Base-by-base conservation (phyloP, 2,797 vertebrate genomes). In the Melanotaenia maccullochi region DNA sequence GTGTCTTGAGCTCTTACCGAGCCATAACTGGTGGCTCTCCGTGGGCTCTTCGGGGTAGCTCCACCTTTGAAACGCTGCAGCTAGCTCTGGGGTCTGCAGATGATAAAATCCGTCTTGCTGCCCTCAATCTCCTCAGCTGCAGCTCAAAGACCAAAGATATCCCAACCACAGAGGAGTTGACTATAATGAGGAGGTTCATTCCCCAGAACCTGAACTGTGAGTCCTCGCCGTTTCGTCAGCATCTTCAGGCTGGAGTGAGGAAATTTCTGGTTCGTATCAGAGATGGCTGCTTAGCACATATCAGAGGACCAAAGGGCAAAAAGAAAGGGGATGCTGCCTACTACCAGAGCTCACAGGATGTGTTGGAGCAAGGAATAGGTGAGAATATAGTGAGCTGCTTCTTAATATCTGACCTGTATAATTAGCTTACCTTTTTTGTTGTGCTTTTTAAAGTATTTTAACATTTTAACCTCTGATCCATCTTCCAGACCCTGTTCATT, bases 201-300 rank as follows among this genome's bases (percentile, higher is more conserved):
- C 95, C 94, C 14, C 92, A 95, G 73, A 98, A 96, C 90, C 90
- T 98, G 13, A 97, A 95, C 79, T 94, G 94, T 0, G 94, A 96
- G 72, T 96, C 95, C 0, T 96, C 97, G 0, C 91, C 95, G 0
- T 97, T 97, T 75, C 96, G 97, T 33, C 97, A 98, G 76, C 95
- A 96, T 75, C 93, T 97, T 67, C 96, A 97, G 81, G 93, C 94
- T 0, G 90, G 67, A 0, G 71, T 96, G 69, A 94, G 84, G 79
- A 96, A 78, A 76, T 96, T 95, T 52, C 85, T 97, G 74, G 94
- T 94, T 20, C 93, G 96, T 42, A 91, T 97, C 79, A 90, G 97
- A 89, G 96, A 97, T 71, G 90, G 94, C 74, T 96, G 95, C 1
- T 91, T 97, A 83, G 92, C 93, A 5, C 76, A 4, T 6, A 77